Evolutionary conservation across 2,113 vertebrate genomes (phyloP), one percentile per base, ranked within the genome.

Genomic region (Anoplopoma fimbria): DNA sequence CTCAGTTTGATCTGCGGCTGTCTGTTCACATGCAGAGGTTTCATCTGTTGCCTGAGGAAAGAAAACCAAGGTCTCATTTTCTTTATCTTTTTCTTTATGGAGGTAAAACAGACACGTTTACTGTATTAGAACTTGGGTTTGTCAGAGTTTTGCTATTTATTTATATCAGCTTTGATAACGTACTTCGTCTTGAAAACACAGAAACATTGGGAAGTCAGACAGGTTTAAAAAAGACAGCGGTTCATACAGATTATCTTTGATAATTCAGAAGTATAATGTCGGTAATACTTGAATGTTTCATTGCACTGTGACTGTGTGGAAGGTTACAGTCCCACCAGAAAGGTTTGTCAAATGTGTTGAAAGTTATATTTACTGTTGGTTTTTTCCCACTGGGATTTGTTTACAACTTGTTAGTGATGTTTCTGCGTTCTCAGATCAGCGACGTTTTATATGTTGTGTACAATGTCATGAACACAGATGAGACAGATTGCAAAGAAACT

Each of bases 41-140:
- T 76, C 88, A 7, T 57, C 65, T 2, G 60, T 19, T 23, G 83
- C 81, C 91, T 92, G 79, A 21, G 19, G 58, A 68, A 34, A 10
- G 5, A 65, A 60, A 62, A 36, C 6, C 0, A 3, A 60, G 34
- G 15, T 31, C 8, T 58, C 27, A 31, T 49, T 53, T 36, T 51
- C 49, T 57, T 27, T 57, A 33, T 8, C 13, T 21, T 57, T 2
- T 27, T 6, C 58, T 25, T 58, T 29, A 6, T 1, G 9, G n/a
- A n/a, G n/a, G 9, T 21, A 21, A 13, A 31, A 29, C 29, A 1
- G 14, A 45, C 19, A 0, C 19, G 19, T 45, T 42, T 25, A 19
- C 2, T 42, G 3, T 15, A 27, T 15, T 38, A 12, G 4, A 62
- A 2, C 1, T 6, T 23, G 9, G 60, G 19, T 36, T 21, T 63